A percentile compares a stretch with the other conserved stretches of the same genome.
Conservation (phyloP, 1,140 invertebrate species). For the Homalodisca vitripennis region DNA sequence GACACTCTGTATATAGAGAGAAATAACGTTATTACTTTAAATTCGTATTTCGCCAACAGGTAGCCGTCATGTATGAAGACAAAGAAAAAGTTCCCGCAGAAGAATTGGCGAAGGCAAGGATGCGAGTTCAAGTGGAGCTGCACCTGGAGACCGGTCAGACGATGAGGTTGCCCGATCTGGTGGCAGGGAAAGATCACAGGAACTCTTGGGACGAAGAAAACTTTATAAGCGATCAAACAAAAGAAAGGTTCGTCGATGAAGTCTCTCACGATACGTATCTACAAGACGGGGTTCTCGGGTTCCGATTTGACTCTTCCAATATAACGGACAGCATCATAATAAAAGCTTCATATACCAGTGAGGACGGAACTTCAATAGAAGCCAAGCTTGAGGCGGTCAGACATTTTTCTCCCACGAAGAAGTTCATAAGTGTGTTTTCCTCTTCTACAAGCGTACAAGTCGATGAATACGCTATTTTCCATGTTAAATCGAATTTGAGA, state of each 20-base stretch:
- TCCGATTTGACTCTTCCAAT: constrained; percentile 46
- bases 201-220: constrained; percentile 31
- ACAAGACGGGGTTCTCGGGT: constrained; percentile 44
- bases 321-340: constrained; percentile 42
- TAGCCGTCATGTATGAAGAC: constrained; percentile 46
- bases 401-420: constrained; percentile 42
- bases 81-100: constrained; percentile 43
- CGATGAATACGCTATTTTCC: constrained; percentile 53
- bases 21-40: too few relatives aligned
- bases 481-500: constrained; percentile 51
- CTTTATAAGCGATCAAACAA: constrained; percentile 32
- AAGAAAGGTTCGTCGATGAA: constrained; percentile 25
- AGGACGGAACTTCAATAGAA: constrained; percentile 40
- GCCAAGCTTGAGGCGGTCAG: constrained; percentile 43
- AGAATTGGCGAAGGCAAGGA: constrained; percentile 40
- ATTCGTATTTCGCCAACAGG: constrained; percentile 41
- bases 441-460: constrained; percentile 45
- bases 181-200: constrained; percentile 32
- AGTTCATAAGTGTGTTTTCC: constrained; percentile 48
- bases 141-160: constrained; percentile 34
- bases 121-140: constrained; percentile 40
- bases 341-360: constrained; percentile 46
- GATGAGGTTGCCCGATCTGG: constrained; percentile 34
- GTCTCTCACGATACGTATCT: constrained; percentile 30
- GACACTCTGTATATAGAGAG: too few relatives aligned